phyloP scores from a whole-genome alignment of 1,140 invertebrate genomes.

The Onthophagus taurus region DNA sequence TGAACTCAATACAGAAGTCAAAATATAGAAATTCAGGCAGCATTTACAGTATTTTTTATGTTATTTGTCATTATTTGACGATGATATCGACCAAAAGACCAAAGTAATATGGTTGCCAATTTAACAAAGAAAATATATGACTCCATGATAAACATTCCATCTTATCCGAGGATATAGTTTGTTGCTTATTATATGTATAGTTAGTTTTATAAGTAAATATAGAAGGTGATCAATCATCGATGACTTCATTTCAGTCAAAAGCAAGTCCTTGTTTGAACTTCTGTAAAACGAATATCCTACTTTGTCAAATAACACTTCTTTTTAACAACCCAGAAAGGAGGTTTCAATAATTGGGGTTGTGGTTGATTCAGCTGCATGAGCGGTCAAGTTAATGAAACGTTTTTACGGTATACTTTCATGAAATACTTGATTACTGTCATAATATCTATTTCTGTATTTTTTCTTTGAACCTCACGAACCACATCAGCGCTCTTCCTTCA shows the following conservation, averaged over 20 bases:
- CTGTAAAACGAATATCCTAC: not conserved
- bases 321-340: constrained; percentile 3
- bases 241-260: not conserved
- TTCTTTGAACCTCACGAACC: too few relatives aligned
- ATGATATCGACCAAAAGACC: not conserved
- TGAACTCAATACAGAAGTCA: not conserved
- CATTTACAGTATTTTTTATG: not conserved
- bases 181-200: not conserved
- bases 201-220: not conserved
- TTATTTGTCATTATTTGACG: not conserved
- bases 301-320: not conserved
- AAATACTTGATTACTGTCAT: too few relatives aligned
- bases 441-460: too few relatives aligned
- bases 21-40: not conserved
- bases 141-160: not conserved
- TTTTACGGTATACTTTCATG: constrained; percentile 26
- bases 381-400: constrained; percentile 34
- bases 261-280: not conserved
- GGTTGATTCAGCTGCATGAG: constrained; percentile 30
- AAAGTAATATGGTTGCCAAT: not conserved
- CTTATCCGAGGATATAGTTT: not conserved
- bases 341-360: constrained; percentile 19
- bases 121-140: not conserved
- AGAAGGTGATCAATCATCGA: not conserved
- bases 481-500: too few relatives aligned